phyloP scores from a whole-genome alignment of 1,140 invertebrate genomes.

The Asobara japonica region DNA sequence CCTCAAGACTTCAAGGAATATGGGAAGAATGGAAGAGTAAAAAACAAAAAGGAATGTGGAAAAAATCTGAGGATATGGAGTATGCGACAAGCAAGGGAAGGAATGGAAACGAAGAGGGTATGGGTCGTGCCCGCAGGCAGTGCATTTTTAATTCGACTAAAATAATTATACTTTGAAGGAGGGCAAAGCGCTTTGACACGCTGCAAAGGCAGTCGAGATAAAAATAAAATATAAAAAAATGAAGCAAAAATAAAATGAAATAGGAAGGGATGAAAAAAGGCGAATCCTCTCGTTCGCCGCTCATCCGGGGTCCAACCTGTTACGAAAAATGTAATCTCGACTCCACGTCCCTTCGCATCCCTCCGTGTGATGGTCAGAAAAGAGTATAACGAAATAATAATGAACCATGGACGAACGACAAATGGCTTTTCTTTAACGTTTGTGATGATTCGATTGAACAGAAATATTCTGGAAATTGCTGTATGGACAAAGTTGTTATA shows the following conservation, averaged over 20 bases:
- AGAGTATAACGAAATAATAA: constrained; percentile 17
- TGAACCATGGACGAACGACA: background rate
- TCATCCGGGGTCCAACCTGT: constrained; percentile 2
- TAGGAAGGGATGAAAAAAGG: constrained; percentile 8
- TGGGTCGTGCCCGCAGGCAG: constrained; percentile 35
- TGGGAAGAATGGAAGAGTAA: background rate
- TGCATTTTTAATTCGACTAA: constrained; percentile 63
- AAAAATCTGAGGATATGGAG: background rate
- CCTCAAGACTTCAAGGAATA: background rate
- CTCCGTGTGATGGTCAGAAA: constrained; percentile 31
- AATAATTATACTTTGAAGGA: constrained; percentile 64
- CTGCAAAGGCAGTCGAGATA: constrained; percentile 30
- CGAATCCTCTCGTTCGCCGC: background rate
- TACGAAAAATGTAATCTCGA: constrained; percentile 12
- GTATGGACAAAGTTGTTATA: too few species aligned
- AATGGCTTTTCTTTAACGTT: background rate
- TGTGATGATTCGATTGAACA: too few species aligned
- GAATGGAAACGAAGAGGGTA: background rate
- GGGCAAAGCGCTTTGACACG: constrained; percentile 40
- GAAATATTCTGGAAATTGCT: too few species aligned
- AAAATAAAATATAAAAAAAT: constrained; percentile 18
- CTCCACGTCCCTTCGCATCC: background rate
- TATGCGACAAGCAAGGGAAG: background rate
- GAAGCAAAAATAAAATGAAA: constrained; percentile 17
- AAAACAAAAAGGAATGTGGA: background rate